Evolutionary conservation across 2,888 invertebrate genomes (phyloP).

Genomic region (Torymus auratus): DNA sequence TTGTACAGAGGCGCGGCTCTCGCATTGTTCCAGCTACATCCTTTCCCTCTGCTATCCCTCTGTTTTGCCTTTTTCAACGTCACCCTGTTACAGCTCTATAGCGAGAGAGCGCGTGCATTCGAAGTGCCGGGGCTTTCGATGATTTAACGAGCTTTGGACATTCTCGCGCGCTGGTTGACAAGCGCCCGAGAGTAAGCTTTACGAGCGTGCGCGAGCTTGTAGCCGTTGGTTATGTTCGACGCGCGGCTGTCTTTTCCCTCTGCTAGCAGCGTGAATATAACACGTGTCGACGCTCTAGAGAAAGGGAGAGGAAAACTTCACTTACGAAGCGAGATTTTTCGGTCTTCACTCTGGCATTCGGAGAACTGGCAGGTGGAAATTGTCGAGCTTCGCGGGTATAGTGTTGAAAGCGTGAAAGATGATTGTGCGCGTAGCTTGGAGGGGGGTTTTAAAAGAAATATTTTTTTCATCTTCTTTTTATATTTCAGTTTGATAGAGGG

Average conservation of each 20-base stretch:
- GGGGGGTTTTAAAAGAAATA: no score
- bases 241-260: not conserved
- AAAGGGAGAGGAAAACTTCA: no score
- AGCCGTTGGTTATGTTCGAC: conserved; percentile 3
- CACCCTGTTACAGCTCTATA: no score
- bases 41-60: not conserved
- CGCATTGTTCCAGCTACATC: not conserved
- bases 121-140: conserved; percentile 33
- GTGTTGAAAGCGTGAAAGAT: no score
- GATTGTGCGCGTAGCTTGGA: no score
- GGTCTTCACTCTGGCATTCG: no score
- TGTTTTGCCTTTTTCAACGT: not conserved
- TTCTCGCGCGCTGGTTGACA: conserved; percentile 24
- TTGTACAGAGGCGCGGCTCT: not conserved
- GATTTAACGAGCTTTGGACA: conserved; percentile 53
- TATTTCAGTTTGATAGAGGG: no score
- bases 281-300: no score
- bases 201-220: not conserved
- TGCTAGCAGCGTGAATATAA: not conserved
- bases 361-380: no score
- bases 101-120: conserved; percentile 10
- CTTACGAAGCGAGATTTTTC: no score
- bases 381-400: no score
- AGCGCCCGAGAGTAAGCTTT: conserved; percentile 27
- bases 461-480: no score